These are phyloP conservation scores for Corvus moneduloides DNA, from an alignment of 2,113 vertebrate genomes.

Conservation along the genomic window DNA sequence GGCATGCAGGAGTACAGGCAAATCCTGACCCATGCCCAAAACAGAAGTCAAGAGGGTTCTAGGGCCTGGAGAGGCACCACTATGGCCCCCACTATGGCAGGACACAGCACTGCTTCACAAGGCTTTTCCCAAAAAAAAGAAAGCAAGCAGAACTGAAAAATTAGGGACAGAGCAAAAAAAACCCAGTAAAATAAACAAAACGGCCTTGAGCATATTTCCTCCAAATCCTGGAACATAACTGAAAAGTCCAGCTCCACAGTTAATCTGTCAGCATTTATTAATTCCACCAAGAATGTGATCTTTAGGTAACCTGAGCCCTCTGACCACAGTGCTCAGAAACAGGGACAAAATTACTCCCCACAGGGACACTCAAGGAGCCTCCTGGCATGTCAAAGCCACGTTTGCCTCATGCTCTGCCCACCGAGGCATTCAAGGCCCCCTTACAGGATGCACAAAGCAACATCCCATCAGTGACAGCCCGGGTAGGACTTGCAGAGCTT, in stretches of 20 bases:
- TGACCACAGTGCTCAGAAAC: background rate
- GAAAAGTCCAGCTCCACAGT: background rate
- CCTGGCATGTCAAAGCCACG: fast-evolving
- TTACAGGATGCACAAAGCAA: background rate
- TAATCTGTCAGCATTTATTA: background rate
- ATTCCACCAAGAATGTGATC: background rate
- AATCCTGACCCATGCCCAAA: background rate
- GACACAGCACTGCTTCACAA: background rate
- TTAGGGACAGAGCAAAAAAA: background rate
- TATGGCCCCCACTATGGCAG: fast-evolving
- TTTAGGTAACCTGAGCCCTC: background rate
- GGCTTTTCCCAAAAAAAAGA: background rate
- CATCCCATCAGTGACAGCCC: fast-evolving
- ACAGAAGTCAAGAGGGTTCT: background rate
- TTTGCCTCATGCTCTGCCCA: background rate
- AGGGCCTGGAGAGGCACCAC: background rate
- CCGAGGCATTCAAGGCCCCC: fast-evolving
- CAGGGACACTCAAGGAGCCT: background rate
- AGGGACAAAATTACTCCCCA: background rate
- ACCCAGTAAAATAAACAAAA: background rate
- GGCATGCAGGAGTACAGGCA: fast-evolving
- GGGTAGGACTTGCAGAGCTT: background rate
- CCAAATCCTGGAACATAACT: background rate
- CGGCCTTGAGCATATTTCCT: background rate
- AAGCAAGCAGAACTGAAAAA: background rate